Evolutionary conservation across 2,888 invertebrate genomes (phyloP).

Genomic region (Parochlus steinenii): DNA sequence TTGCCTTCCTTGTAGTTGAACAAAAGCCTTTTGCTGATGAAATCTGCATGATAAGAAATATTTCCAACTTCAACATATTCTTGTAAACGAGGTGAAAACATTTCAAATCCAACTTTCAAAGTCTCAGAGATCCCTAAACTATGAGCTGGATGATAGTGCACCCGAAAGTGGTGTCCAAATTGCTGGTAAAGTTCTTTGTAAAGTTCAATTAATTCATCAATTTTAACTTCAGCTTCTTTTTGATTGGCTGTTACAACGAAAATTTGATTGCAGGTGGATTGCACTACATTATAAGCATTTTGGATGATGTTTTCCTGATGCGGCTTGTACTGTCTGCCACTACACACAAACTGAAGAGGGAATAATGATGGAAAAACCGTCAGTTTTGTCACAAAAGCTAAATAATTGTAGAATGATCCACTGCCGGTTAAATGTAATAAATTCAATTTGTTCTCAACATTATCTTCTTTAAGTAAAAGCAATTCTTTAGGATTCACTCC

Average conservation of each 20-base stretch:
- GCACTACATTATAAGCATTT: constrained; percentile 48
- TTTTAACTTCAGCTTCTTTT: constrained; percentile 32
- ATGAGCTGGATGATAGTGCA: constrained; percentile 43
- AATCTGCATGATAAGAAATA: constrained; percentile 53
- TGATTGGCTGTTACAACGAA: constrained; percentile 40
- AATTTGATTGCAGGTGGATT: constrained; percentile 49
- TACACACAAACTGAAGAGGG: constrained; percentile 51
- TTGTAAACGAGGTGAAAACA: constrained; percentile 48
- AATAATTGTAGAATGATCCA: constrained; percentile 52
- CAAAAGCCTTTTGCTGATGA: constrained; percentile 59
- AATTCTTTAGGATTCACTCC: constrained; percentile 37
- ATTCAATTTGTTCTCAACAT: constrained; percentile 36
- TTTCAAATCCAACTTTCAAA: constrained; percentile 48
- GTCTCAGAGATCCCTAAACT: constrained; percentile 47
- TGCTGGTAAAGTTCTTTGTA: constrained; percentile 42
- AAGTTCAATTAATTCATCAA: constrained; percentile 37
- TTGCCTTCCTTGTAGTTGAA: constrained; percentile 46
- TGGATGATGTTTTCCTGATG: constrained; percentile 24
- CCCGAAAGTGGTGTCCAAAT: constrained; percentile 49
- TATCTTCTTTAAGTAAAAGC: constrained; percentile 42
- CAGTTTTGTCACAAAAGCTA: constrained; percentile 55
- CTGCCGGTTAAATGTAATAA: constrained; percentile 59
- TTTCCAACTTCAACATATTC: constrained; percentile 56
- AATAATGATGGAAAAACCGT: constrained; percentile 40
- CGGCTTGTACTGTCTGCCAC: constrained; percentile 52